phyloP scores from a whole-genome alignment of 2,888 invertebrate species.

The Tanytarsus gracilentus region DNA sequence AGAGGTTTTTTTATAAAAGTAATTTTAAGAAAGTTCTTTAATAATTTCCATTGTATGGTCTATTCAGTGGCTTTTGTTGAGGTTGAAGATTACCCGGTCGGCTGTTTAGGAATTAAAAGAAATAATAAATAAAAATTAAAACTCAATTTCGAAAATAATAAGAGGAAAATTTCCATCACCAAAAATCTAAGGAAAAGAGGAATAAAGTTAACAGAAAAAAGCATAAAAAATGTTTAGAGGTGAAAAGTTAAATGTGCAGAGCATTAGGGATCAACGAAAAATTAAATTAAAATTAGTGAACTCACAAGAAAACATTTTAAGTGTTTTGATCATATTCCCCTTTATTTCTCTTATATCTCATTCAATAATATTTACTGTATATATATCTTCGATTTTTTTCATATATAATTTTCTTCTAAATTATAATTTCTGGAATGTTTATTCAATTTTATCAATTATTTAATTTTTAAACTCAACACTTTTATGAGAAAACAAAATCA shows the following conservation, averaged over 20 bases:
- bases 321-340: conserved; percentile 2
- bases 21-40: too few relatives aligned
- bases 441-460: neutral
- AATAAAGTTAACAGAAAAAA: too few relatives aligned
- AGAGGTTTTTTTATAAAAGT: too few relatives aligned
- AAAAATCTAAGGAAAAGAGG: neutral
- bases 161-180: neutral
- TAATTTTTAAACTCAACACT: too few relatives aligned
- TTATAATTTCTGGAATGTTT: neutral
- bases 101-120: too few relatives aligned
- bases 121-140: too few relatives aligned
- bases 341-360: conserved; percentile 6
- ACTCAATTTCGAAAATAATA: too few relatives aligned
- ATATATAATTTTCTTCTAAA: neutral
- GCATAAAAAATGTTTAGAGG: too few relatives aligned
- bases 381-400: neutral
- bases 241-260: neutral
- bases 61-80: too few relatives aligned
- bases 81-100: too few relatives aligned
- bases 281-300: neutral
- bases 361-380: neutral
- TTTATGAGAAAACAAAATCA: too few relatives aligned
- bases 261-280: neutral
- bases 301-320: neutral
- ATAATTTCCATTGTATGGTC: too few relatives aligned